Conservation (phyloP, 2,888 invertebrate genomes). For the Xylota sylvarum region DNA sequence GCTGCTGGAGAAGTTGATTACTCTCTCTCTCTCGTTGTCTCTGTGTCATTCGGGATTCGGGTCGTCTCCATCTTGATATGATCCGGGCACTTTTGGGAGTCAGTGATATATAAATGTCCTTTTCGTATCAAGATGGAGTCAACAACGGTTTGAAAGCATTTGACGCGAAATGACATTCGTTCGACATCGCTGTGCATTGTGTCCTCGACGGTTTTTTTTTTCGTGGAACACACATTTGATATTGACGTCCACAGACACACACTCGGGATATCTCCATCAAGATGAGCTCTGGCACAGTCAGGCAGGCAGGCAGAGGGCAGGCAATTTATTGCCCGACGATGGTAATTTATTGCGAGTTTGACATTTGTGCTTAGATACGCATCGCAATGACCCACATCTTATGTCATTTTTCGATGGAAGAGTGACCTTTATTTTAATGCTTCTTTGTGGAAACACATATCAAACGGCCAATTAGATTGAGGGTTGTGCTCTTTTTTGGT, state of each 20-base stretch:
- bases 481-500: constrained; percentile 57
- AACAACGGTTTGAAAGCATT: constrained; percentile 49
- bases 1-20: constrained; percentile 69
- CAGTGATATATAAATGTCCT: constrained; percentile 54
- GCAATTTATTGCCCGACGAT: constrained; percentile 60
- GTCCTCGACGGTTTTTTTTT: constrained; percentile 9
- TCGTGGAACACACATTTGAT: constrained; percentile 51
- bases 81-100: constrained; percentile 20
- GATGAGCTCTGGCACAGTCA: background rate
- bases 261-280: constrained; percentile 47
- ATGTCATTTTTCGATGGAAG: constrained; percentile 65
- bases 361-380: constrained; percentile 65
- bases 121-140: constrained; percentile 59
- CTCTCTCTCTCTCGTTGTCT: constrained; percentile 1
- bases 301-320: background rate
- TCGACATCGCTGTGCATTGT: constrained; percentile 40
- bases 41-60: background rate
- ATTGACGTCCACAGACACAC: constrained; percentile 54
- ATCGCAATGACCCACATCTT: constrained; percentile 74
- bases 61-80: constrained; percentile 14
- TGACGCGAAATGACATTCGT: constrained; percentile 65
- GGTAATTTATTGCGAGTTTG: constrained; percentile 72
- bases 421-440: constrained; percentile 62
- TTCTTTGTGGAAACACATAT: constrained; percentile 30
- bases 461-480: constrained; percentile 66